Evolutionary conservation across 1,140 invertebrate genomes (phyloP).

Genomic region (Drosophila bocki): DNA sequence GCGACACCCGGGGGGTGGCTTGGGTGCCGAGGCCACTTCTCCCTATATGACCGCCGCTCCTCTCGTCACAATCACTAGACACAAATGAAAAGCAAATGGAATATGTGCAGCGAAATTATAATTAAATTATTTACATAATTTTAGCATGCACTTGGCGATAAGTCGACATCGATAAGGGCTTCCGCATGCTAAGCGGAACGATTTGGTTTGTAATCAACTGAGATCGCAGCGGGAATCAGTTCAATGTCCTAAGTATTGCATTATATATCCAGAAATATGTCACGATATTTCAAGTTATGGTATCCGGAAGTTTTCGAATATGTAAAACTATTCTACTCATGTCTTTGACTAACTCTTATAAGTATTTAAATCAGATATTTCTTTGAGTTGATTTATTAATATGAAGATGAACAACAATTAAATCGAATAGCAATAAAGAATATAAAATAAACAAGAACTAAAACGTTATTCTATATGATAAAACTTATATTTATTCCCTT

Average conservation of each 20-base stretch:
- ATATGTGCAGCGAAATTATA: constrained; percentile 27
- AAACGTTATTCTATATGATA: background rate
- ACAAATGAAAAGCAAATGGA: constrained; percentile 21
- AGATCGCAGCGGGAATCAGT: constrained; percentile 15
- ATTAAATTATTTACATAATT: constrained; percentile 31
- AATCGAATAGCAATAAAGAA: background rate
- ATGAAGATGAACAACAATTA: background rate
- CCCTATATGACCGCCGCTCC: constrained; percentile 9
- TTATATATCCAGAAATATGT: background rate
- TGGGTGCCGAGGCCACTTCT: background rate
- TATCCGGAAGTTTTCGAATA: background rate
- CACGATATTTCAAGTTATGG: background rate
- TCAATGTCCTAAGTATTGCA: constrained; percentile 26
- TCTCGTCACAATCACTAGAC: constrained; percentile 53
- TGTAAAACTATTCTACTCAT: no score
- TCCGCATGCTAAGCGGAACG: constrained; percentile 23
- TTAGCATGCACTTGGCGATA: constrained; percentile 22
- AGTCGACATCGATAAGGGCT: constrained; percentile 35
- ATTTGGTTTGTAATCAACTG: constrained; percentile 14
- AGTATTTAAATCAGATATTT: background rate
- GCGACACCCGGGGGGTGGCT: background rate
- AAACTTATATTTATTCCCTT: no score
- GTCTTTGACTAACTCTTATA: no score
- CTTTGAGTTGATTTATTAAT: background rate
- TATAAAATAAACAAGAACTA: background rate